These are phyloP conservation scores for Ferdinandea cuprea DNA, from an alignment of 2,888 invertebrate genomes.

Conservation along the genomic window DNA sequence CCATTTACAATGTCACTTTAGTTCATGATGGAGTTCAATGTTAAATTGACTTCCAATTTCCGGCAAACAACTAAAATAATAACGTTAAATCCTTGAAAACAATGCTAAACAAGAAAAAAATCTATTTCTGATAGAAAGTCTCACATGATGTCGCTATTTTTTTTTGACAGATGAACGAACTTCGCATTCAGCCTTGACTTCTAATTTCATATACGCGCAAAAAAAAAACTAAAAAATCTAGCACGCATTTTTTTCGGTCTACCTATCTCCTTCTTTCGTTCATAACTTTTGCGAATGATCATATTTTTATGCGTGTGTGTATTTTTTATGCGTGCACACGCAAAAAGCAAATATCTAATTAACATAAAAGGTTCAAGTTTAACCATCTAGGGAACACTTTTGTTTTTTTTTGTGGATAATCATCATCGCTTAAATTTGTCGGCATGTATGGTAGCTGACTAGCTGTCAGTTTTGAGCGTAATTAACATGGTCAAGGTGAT, in stretches of 20 bases:
- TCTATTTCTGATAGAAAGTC: constrained; percentile 27
- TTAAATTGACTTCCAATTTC: constrained; percentile 45
- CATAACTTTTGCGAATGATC: constrained; percentile 32
- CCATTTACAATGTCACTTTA: background rate
- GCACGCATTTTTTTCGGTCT: constrained; percentile 33
- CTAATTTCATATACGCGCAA: constrained; percentile 29
- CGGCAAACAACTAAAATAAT: constrained; percentile 36
- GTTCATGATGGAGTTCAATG: constrained; percentile 64
- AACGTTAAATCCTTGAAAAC: constrained; percentile 38
- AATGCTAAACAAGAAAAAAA: constrained; percentile 3
- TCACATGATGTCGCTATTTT: background rate
- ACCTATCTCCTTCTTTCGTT: background rate
- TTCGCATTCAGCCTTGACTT: constrained; percentile 62
- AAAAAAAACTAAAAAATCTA: constrained; percentile 13
- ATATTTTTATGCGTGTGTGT: constrained; percentile 35
- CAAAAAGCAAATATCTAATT: constrained; percentile 58
- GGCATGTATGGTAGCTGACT: constrained; percentile 36
- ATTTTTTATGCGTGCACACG: constrained; percentile 23
- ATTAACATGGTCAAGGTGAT: constrained; percentile 71
- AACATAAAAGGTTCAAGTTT: constrained; percentile 68
- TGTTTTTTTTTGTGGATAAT: no score
- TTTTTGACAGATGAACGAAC: constrained; percentile 72
- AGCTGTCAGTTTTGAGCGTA: constrained; percentile 64
- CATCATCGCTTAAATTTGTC: constrained; percentile 19
- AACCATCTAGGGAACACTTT: constrained; percentile 47